A percentile compares a stretch with the other conserved stretches of the same genome.
Conservation (phyloP, 2,113 vertebrate species). For the Erpornis zantholeuca region DNA sequence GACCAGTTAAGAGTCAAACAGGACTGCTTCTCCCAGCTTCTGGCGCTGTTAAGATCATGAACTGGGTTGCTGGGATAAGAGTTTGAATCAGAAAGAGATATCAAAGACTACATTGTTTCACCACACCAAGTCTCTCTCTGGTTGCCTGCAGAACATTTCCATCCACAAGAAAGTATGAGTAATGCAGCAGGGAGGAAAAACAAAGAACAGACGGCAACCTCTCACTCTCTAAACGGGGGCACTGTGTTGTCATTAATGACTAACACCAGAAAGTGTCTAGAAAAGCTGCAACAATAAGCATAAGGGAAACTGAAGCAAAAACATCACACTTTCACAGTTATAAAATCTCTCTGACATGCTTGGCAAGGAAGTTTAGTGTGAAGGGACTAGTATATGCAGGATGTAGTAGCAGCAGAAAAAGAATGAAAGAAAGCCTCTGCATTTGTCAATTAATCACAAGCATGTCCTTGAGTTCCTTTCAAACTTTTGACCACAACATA, state of each 20-base stretch:
- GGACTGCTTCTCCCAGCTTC: not conserved
- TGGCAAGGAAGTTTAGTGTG: constrained; percentile 28
- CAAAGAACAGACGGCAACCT: constrained; percentile 21
- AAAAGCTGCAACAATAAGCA: constrained; percentile 54
- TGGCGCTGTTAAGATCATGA: not conserved
- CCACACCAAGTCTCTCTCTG: not conserved
- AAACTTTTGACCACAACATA: not conserved
- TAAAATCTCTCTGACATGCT: constrained; percentile 49
- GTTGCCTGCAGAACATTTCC: not conserved
- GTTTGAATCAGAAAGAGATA: not conserved
- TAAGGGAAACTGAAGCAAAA: constrained; percentile 4
- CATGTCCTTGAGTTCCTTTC: not conserved
- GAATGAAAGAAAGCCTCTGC: not conserved
- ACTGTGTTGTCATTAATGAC: constrained; percentile 38
- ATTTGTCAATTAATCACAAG: not conserved
- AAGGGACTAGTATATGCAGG: not conserved
- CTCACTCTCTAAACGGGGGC: not conserved
- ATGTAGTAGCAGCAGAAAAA: not conserved
- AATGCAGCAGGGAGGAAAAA: constrained; percentile 17
- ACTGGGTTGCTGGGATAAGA: not conserved
- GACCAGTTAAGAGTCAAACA: not conserved
- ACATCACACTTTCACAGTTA: constrained; percentile 27
- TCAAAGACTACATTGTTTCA: not conserved
- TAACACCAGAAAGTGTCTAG: constrained; percentile 20
- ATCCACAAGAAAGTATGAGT: constrained; percentile 8